phyloP scores from a whole-genome alignment of 2,113 vertebrate genomes.

The Calyptomena viridis region DNA sequence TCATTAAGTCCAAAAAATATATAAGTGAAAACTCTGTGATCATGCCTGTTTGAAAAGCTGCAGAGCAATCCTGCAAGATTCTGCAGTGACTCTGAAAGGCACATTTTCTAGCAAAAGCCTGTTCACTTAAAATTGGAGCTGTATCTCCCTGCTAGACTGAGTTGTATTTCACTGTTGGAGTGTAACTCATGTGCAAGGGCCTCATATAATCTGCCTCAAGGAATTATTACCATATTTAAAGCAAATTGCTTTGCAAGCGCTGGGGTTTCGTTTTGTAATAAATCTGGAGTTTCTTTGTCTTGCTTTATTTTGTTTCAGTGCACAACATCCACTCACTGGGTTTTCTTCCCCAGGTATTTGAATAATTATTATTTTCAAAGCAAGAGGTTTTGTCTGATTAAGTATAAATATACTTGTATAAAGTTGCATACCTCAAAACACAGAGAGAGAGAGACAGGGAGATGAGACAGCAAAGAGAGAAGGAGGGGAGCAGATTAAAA shows the following conservation, averaged over 20 bases:
- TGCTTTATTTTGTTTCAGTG: constrained; percentile 13
- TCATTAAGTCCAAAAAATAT: accelerated
- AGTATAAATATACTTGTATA: background rate
- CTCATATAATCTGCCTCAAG: background rate
- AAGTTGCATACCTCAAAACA: background rate
- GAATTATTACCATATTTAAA: background rate
- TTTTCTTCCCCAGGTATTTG: background rate
- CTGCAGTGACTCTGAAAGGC: background rate
- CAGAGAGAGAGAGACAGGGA: background rate
- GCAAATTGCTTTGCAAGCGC: background rate
- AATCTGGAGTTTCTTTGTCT: background rate
- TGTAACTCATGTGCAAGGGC: background rate
- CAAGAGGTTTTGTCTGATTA: background rate
- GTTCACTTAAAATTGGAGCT: background rate
- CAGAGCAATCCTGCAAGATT: background rate
- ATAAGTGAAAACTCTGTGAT: background rate
- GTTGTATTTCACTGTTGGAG: background rate
- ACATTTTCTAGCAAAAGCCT: background rate
- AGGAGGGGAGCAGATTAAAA: background rate
- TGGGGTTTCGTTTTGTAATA: background rate
- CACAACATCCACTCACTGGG: background rate
- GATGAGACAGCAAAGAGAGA: background rate
- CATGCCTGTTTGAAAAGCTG: background rate
- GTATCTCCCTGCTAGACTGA: background rate
- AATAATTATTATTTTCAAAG: background rate